These are phyloP conservation scores for Chrysocyon brachyurus DNA, from an alignment of 2,797 vertebrate genomes.

Conservation along the genomic window DNA sequence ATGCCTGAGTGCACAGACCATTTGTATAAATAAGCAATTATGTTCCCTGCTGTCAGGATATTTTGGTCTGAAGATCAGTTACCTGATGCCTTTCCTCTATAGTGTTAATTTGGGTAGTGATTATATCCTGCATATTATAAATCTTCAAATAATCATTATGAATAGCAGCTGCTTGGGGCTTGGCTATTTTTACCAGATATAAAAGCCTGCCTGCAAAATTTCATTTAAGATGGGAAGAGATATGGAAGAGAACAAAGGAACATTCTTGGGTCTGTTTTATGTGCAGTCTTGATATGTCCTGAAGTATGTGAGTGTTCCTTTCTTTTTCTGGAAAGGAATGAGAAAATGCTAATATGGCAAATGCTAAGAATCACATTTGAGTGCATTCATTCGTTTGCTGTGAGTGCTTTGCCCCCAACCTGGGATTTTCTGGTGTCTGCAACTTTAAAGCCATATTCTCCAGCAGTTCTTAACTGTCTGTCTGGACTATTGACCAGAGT, in stretches of 20 bases:
- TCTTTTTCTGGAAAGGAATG: conserved; percentile 27
- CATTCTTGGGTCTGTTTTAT: neutral
- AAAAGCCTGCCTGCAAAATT: conserved; percentile 40
- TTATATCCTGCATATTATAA: conserved; percentile 66
- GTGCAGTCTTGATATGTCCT: neutral
- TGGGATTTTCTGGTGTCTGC: neutral
- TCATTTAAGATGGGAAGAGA: conserved; percentile 27
- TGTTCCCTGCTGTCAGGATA: conserved; percentile 64
- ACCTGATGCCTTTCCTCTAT: conserved; percentile 66
- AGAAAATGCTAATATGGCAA: conserved; percentile 20
- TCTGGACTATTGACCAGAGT: neutral
- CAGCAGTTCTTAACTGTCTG: neutral
- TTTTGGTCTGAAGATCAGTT: conserved; percentile 70
- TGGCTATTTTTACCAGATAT: conserved; percentile 41
- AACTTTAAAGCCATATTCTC: neutral
- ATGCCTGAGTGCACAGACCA: conserved; percentile 72
- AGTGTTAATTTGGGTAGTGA: conserved; percentile 67
- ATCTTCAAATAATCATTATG: conserved; percentile 70
- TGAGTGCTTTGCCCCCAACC: neutral
- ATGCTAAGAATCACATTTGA: neutral
- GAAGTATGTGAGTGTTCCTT: neutral
- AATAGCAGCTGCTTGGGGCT: conserved; percentile 29
- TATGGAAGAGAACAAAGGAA: neutral
- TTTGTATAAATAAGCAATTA: conserved; percentile 82
- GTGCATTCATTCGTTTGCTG: neutral